A percentile compares a stretch with the other conserved stretches of the same genome.
These are phyloP conservation scores for Drosophila kurseongensis DNA, from an alignment of 1,140 invertebrate genomes.

Conservation along the genomic window DNA sequence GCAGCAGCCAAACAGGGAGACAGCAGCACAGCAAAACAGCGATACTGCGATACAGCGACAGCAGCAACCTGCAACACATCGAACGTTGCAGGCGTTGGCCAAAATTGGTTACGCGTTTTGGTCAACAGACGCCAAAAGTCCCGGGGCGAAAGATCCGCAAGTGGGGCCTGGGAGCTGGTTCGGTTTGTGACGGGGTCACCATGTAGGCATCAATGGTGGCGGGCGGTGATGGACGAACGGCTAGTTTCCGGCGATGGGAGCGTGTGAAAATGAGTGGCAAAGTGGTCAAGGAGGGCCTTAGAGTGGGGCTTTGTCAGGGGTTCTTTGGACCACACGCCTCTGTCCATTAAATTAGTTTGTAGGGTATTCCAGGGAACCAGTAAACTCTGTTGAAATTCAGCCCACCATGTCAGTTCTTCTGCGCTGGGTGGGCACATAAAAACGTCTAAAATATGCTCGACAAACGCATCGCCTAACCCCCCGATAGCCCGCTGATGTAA, in stretches of 20 bases:
- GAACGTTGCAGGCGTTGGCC: slow-evolving; percentile 55
- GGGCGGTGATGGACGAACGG: background rate
- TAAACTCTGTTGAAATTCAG: background rate
- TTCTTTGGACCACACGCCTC: background rate
- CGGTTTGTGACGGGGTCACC: slow-evolving; percentile 46
- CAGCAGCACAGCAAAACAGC: background rate
- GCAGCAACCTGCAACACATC: slow-evolving; percentile 13
- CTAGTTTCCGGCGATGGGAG: slow-evolving; percentile 12
- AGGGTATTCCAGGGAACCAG: background rate
- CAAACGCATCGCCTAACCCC: slow-evolving; percentile 9
- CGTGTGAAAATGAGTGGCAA: slow-evolving; percentile 69
- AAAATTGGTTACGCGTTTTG: slow-evolving; percentile 79
- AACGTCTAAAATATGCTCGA: slow-evolving; percentile 33
- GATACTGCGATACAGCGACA: slow-evolving; percentile 2
- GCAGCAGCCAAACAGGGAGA: slow-evolving; percentile 7
- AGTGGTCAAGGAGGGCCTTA: slow-evolving; percentile 15
- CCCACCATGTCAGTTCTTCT: background rate
- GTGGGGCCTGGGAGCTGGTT: slow-evolving; percentile 19
- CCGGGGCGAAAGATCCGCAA: slow-evolving; percentile 24
- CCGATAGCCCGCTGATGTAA: slow-evolving; percentile 64
- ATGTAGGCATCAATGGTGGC: slow-evolving; percentile 45
- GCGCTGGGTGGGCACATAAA: slow-evolving; percentile 16
- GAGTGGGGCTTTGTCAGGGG: background rate
- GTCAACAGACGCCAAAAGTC: slow-evolving; percentile 68
- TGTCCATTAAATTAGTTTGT: background rate